Evolutionary conservation across 92 coral and sea anemone species (phyloP).

Genomic region (Umimayanthus chanpuru): DNA sequence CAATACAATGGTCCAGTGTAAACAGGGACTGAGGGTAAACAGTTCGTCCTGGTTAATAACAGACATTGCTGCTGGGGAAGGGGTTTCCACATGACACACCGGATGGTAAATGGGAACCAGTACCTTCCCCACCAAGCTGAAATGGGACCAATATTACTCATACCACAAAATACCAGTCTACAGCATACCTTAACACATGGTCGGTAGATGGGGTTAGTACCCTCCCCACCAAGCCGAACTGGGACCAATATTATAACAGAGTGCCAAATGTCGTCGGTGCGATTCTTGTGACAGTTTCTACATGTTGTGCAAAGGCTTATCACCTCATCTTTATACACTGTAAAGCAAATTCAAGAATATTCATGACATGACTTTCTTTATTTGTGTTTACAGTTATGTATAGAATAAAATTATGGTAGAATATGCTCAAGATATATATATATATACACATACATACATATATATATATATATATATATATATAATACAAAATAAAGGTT

Average conservation of each 20-base stretch:
- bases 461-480: too few relatives aligned
- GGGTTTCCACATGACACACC: too few relatives aligned
- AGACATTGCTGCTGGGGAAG: background rate
- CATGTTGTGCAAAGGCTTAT: conserved; percentile 79
- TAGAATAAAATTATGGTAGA: too few relatives aligned
- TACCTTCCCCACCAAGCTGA: conserved; percentile 15
- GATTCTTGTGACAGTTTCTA: conserved; percentile 77
- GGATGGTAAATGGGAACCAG: too few relatives aligned
- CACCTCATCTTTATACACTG: conserved; percentile 95
- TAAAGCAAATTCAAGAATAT: background rate
- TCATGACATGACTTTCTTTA: background rate
- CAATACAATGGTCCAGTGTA: conserved; percentile 94
- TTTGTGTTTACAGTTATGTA: too few relatives aligned
- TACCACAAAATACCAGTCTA: too few relatives aligned
- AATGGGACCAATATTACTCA: conserved; percentile 83
- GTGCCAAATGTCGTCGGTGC: conserved; percentile 74
- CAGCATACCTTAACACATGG: too few relatives aligned
- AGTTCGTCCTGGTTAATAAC: background rate
- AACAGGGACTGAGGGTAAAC: conserved; percentile 75
- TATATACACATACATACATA: too few relatives aligned
- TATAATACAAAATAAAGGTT: too few relatives aligned
- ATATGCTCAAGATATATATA: too few relatives aligned
- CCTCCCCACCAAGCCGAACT: conserved; percentile 45
- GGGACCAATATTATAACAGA: conserved; percentile 93
- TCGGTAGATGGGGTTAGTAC: too few relatives aligned